Base-by-base conservation (phyloP, 2,797 vertebrate genomes). In the Gambusia yucatana region DNA sequence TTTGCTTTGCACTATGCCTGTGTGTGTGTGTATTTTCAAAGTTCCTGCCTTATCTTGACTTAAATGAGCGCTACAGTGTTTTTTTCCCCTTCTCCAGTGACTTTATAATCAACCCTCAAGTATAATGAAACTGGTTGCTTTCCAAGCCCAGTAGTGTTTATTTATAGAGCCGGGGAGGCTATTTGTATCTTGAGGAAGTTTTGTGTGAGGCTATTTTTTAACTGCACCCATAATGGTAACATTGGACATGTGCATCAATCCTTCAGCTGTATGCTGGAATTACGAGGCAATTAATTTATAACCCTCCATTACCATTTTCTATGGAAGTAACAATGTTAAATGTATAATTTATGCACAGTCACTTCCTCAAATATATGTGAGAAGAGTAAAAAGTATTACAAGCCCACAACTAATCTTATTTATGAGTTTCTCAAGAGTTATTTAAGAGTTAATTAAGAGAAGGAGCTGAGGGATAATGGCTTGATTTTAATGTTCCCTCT, bases 111-210 rank as follows among this genome's bases (percentile, higher is more conserved):
- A 74, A 77, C 63, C 61, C 59, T 85, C 5, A 1, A 82, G 73
- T 46, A 41, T 88, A 90, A 92, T 86, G 84, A 88, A 76, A 41
- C 78, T 80, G 93, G 82, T 88, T 55, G 44, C 87, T 85, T 89
- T 93, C 92, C 90, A 92, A 90, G 82, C 87, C 81, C 77, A 88
- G 69, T 82, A 43, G 74, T 88, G 84, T 90, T 91, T 95, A 95
- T 96, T 94, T 93, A 91, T 94, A 94, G 93, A 77, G 76, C 84
- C 90, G 88, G 90, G 92, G 93, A 91, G 85, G 82, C 92, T 94
- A 95, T 95, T 95, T 92, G 82, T 92, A 87, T 92, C 76, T 77
- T 44, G 73, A 92, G 93, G 92, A 95, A 93, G 92, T 93, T 82
- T 92, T 90, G 82, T 78, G 86, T 25, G 72, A 72, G 74, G 79